Evolutionary conservation across 2,888 invertebrate genomes (phyloP).

Genomic region (Amphipoea oculea): DNA sequence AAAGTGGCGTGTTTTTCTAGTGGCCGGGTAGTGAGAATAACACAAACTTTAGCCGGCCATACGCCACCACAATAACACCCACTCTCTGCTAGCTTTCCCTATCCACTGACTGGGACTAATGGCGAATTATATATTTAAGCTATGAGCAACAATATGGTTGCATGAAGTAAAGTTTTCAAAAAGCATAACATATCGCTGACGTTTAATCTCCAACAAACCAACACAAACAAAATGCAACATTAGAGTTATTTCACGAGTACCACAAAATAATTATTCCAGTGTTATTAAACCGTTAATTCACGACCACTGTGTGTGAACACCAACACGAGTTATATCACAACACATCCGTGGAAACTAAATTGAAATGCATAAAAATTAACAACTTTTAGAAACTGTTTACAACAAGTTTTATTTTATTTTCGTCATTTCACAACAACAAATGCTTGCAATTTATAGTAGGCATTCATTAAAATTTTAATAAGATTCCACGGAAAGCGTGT

Average conservation of each 20-base stretch:
- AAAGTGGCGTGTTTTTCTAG: conserved; percentile 71
- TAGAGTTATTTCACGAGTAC: conserved; percentile 26
- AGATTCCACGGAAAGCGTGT: conserved; percentile 74
- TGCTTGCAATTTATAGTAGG: conserved; percentile 76
- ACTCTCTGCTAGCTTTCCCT: conserved; percentile 27
- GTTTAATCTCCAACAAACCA: conserved; percentile 21
- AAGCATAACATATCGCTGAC: conserved; percentile 19
- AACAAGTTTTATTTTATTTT: conserved; percentile 55
- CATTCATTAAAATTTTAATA: conserved; percentile 83
- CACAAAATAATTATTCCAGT: conserved; percentile 33
- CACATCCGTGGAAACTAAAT: conserved; percentile 45
- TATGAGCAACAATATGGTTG: conserved; percentile 1
- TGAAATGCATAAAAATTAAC: conserved; percentile 41
- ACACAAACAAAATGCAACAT: conserved; percentile 34
- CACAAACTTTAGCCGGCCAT: conserved; percentile 58
- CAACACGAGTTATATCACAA: conserved; percentile 24
- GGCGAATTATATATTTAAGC: conserved; percentile 45
- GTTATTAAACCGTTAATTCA: conserved; percentile 47
- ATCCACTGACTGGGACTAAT: conserved; percentile 39
- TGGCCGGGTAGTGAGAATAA: conserved; percentile 53
- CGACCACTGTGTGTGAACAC: conserved; percentile 20
- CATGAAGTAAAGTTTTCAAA: conserved; percentile 17
- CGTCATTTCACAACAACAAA: conserved; percentile 69
- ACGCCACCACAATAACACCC: conserved; percentile 51
- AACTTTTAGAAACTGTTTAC: conserved; percentile 39